These are phyloP conservation scores for Sminthurinus aureus DNA, from an alignment of 2,888 invertebrate species.

Conservation along the genomic window DNA sequence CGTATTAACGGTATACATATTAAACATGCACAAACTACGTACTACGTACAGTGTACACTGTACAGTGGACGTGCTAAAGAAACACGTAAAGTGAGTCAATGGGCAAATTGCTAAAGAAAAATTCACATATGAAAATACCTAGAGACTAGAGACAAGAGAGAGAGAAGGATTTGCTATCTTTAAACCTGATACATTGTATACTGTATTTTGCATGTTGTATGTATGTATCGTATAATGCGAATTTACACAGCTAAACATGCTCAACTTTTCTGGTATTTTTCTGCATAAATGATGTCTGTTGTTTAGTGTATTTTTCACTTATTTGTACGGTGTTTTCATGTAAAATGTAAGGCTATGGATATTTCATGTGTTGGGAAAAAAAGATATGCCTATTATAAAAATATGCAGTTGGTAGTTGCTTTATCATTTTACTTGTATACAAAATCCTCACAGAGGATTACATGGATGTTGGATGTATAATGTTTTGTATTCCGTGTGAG, in stretches of 20 bases:
- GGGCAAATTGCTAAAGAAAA: not conserved
- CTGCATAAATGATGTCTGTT: not conserved
- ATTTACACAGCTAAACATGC: not conserved
- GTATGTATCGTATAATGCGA: not conserved
- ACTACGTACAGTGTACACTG: no score
- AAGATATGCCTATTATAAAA: no score
- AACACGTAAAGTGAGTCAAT: not conserved
- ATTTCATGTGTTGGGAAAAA: no score
- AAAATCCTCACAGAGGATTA: no score
- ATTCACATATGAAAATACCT: not conserved
- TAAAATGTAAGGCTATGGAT: no score
- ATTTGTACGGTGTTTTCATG: no score
- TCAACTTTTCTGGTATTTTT: not conserved
- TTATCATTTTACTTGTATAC: no score
- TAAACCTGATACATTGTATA: not conserved
- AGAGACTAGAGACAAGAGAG: no score
- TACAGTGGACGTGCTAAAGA: not conserved
- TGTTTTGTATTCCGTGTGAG: not conserved
- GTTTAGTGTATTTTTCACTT: no score
- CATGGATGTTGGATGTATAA: no score
- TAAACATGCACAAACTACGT: no score
- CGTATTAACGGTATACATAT: slow-evolving; percentile 43
- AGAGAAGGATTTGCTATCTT: not conserved
- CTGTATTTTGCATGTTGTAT: not conserved
- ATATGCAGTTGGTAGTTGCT: no score